Percentiles rank a stretch among this genome's conserved stretches.
Conservation (phyloP, 2,113 vertebrate genomes). For the Paraplagusia blochii region DNA sequence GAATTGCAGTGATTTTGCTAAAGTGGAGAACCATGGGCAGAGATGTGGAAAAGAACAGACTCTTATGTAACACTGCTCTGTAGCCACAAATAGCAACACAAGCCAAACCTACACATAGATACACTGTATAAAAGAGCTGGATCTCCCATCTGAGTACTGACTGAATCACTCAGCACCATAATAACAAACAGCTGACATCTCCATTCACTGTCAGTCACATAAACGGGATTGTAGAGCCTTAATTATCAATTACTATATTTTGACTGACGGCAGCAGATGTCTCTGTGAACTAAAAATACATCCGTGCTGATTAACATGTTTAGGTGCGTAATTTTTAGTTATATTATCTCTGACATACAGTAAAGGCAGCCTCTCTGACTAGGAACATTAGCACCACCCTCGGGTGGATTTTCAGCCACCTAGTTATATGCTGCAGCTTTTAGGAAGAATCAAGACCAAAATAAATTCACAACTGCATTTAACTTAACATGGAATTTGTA, state of each 20-base stretch:
- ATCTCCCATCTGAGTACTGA: conserved; percentile 9
- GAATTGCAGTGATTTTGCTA: too few relatives aligned
- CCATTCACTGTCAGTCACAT: conserved; percentile 21
- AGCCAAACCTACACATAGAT: conserved; percentile 18
- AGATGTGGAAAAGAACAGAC: conserved; percentile 24
- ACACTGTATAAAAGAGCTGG: neutral
- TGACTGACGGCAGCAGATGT: conserved; percentile 63
- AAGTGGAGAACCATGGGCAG: too few relatives aligned
- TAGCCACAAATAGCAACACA: conserved; percentile 50
- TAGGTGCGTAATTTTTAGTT: conserved; percentile 18
- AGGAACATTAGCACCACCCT: too few relatives aligned
- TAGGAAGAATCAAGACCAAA: too few relatives aligned
- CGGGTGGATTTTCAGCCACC: too few relatives aligned
- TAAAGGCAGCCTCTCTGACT: too few relatives aligned
- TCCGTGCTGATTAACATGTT: conserved; percentile 31
- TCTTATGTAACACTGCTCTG: conserved; percentile 59
- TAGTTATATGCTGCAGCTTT: too few relatives aligned
- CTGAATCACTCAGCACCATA: neutral
- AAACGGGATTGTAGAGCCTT: conserved; percentile 24
- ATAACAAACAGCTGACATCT: neutral
- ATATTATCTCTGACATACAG: too few relatives aligned
- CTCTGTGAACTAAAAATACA: conserved; percentile 60
- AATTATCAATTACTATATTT: conserved; percentile 48
- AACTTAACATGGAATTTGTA: too few relatives aligned
- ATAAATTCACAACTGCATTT: too few relatives aligned